Conservation (phyloP, 2,888 invertebrate genomes). For the Tenthredo distinguenda region DNA sequence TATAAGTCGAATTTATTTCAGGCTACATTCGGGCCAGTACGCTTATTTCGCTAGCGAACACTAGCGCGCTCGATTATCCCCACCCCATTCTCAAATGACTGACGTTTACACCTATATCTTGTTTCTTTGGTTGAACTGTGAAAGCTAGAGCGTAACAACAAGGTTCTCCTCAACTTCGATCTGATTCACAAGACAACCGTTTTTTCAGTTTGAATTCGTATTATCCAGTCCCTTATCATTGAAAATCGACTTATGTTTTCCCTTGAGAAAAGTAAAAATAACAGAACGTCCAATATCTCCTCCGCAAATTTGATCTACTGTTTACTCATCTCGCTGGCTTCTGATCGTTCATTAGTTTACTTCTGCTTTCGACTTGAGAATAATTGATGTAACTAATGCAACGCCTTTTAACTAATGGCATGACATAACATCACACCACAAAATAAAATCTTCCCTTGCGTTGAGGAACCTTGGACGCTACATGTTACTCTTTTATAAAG, state of each 20-base stretch:
- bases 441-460: neutral
- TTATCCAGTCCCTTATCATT: neutral
- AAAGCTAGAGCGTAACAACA: slow-evolving; percentile 11
- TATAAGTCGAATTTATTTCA: neutral
- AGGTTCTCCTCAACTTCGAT: slow-evolving; percentile 24
- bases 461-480: neutral
- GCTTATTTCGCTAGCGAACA: slow-evolving; percentile 6
- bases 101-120: neutral
- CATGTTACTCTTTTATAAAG: neutral
- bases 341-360: neutral
- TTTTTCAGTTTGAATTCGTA: neutral
- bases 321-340: neutral
- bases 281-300: neutral
- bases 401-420: neutral
- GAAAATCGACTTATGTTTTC: neutral
- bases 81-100: neutral
- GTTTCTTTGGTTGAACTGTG: neutral
- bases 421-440: neutral
- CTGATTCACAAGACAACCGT: neutral
- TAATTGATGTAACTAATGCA: neutral
- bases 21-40: neutral
- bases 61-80: slow-evolving; percentile 28
- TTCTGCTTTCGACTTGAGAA: neutral
- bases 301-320: neutral
- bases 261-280: neutral